Base-by-base conservation (phyloP, 2,888 invertebrate genomes). In the Agrochola lota region DNA sequence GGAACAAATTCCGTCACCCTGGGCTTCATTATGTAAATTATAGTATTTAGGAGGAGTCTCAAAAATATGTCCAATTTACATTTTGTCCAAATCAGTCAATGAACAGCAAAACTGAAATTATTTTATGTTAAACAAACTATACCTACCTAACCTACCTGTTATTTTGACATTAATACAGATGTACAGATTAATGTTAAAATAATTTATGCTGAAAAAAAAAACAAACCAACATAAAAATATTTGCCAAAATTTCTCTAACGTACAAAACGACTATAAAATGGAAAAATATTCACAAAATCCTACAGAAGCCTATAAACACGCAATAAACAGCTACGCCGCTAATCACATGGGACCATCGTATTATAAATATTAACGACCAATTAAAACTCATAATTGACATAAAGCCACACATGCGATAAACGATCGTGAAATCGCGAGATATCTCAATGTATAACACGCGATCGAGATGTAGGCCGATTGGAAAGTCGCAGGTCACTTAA, bases 361-460 rank as follows among this genome's bases (percentile, higher is more conserved):
- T 87, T 90, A 85, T 84, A 81, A 86, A 85, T 77, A 86, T 88
- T 77, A 90, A 89, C 86, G 78, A 84, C 82, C 86, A 87, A 89
- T 90, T 84, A 89, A 81, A 84, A 80, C 75, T 75, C 80, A 82
- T 89, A 83, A 89, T 86, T 80, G 88, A 84, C 83, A 84, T 89
- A 80, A 84, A 68, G 71, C 71, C 69, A 75, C 79, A 80, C 82
- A 81, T 74, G 89, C 82, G 81, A 80, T 84, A 81, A 78, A 71
- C 62, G 68, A 78, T 89, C 90, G 83, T 70, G 86, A 89, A 89
- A 90, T 86, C 80, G 86, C 83, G 71, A 87, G 81, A 83, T 81
- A 90, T 87, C 83, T 89, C 81, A 79, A 86, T 86, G 85, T 81
- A 84, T 81, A 83, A 66, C 84, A 78, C 67, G 84, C 78, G 59